A percentile compares a stretch with the other conserved stretches of the same genome.
These are phyloP conservation scores for Hyposoter dolosus DNA, from an alignment of 2,888 invertebrate species.

Conservation along the genomic window DNA sequence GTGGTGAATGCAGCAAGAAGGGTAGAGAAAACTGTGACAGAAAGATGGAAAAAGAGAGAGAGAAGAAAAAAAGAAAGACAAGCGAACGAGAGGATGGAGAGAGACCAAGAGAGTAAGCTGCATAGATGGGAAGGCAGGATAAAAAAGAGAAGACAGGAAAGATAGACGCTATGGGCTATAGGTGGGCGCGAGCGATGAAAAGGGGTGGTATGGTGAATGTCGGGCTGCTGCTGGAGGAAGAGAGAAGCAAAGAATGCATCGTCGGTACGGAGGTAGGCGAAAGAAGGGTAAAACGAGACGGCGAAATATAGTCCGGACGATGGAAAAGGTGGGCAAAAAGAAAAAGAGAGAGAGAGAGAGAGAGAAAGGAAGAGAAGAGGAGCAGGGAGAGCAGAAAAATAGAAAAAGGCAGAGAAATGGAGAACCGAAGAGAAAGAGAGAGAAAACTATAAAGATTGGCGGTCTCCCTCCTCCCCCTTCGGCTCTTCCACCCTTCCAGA, in stretches of 20 bases:
- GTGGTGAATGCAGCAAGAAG: constrained; percentile 67
- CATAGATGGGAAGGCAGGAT: constrained; percentile 52
- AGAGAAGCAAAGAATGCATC: constrained; percentile 66
- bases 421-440: constrained; percentile 68
- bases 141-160: constrained; percentile 60
- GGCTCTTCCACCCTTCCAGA: constrained; percentile 74
- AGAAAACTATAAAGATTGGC: constrained; percentile 79
- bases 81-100: constrained; percentile 24
- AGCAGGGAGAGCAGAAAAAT: constrained; percentile 57
- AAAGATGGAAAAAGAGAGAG: constrained; percentile 60
- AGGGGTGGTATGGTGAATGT: constrained; percentile 63
- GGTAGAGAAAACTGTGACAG: constrained; percentile 75
- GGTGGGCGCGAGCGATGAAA: constrained; percentile 62
- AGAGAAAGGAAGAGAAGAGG: constrained; percentile 78
- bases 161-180: constrained; percentile 65
- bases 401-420: constrained; percentile 66
- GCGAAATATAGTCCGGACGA: constrained; percentile 64
- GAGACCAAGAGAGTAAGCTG: constrained; percentile 26
- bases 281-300: constrained; percentile 72
- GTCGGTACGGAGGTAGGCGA: constrained; percentile 69
- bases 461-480: constrained; percentile 77
- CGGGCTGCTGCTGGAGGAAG: constrained; percentile 53
- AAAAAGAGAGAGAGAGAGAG: constrained; percentile 67
- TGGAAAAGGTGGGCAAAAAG: constrained; percentile 49
- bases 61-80: constrained; percentile 51